Evolutionary conservation across 2,113 vertebrate genomes (phyloP).

Genomic region (Polypterus bichir): DNA sequence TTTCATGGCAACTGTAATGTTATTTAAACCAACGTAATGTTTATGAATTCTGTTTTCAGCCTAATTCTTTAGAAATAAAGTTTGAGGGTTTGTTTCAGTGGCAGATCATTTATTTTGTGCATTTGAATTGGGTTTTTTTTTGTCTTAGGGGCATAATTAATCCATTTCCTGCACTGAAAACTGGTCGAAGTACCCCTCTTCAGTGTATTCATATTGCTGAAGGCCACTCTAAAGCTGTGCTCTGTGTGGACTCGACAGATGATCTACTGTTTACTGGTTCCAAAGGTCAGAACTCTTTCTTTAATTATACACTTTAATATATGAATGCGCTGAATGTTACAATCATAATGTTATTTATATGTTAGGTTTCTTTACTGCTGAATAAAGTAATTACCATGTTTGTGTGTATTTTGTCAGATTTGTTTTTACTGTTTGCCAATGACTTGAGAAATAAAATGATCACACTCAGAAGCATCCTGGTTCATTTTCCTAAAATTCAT

Average conservation of each 20-base stretch:
- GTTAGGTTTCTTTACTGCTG: too few relatives aligned
- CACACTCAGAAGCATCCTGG: too few relatives aligned
- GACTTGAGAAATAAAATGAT: too few relatives aligned
- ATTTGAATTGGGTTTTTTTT: slow-evolving; percentile 1
- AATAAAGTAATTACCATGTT: too few relatives aligned
- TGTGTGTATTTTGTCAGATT: too few relatives aligned
- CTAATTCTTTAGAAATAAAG: slow-evolving; percentile 13
- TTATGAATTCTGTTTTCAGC: slow-evolving; percentile 5
- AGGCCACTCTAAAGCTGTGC: slow-evolving; percentile 84
- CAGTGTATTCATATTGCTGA: slow-evolving; percentile 79
- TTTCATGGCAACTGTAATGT: background rate
- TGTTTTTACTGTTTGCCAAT: too few relatives aligned
- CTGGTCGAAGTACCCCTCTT: slow-evolving; percentile 42
- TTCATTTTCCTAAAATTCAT: too few relatives aligned
- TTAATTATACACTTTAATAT: background rate
- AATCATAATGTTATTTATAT: too few relatives aligned
- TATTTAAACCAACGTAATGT: slow-evolving; percentile 18
- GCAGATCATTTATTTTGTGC: slow-evolving; percentile 14
- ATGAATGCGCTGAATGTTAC: too few relatives aligned
- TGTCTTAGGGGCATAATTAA: slow-evolving; percentile 77
- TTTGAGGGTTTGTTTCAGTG: slow-evolving; percentile 4
- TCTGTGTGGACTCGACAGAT: slow-evolving; percentile 86
- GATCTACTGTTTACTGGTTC: slow-evolving; percentile 96
- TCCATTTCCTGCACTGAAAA: slow-evolving; percentile 58
- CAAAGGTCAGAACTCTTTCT: slow-evolving; percentile 60